Base-by-base conservation (phyloP, 2,113 vertebrate species). In the Forbesichthys papilliferus region DNA sequence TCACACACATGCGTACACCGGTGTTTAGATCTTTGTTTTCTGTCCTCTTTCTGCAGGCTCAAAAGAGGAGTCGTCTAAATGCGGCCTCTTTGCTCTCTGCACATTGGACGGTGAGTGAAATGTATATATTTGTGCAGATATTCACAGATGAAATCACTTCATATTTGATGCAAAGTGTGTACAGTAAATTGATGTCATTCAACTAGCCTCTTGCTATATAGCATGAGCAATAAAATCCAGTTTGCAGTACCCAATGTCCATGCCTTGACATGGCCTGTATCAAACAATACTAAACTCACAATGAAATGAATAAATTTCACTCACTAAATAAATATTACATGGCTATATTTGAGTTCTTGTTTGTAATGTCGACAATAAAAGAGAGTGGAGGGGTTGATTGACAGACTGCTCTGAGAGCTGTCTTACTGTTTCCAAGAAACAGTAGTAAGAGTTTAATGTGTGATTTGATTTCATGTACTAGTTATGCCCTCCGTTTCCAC, bases 51-150 rank as follows among this genome's bases (percentile, higher is more conserved):
- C 27, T 6, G 34, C 66, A 93, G 93, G 92, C 34, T 89, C 92
- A 1, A 92, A 92, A 66, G 91, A 90, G 33, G 92, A 93, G 16
- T 90, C 90, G 1, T 90, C 91, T 5, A 93, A 71, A 82, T 94
- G 95, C 0, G 95, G 96, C 51, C 94, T 99, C 57, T 98, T 99
- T 81, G 98, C 98, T 13, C 95, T 99, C 63, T 99, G 98, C 70
- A 99, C 98, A 20, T 86, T 99, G 77, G 97, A 99, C 68, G 98
- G 98, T 99, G 79, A 95, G 95, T 85, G 3, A 16, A 42, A 27
- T 27, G 27, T 27, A 27, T 27, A 27, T 27, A 27, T 27, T 27
- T 27, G 27, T 27, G 27, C 27, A 27, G 27, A 27, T 27, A 27
- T 27, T 27, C 27, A 2, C 27, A 27, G 2, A 27, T 27, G 27